phyloP scores from a whole-genome alignment of 2,888 invertebrate species.

The Pristionchus fissidentatus region DNA sequence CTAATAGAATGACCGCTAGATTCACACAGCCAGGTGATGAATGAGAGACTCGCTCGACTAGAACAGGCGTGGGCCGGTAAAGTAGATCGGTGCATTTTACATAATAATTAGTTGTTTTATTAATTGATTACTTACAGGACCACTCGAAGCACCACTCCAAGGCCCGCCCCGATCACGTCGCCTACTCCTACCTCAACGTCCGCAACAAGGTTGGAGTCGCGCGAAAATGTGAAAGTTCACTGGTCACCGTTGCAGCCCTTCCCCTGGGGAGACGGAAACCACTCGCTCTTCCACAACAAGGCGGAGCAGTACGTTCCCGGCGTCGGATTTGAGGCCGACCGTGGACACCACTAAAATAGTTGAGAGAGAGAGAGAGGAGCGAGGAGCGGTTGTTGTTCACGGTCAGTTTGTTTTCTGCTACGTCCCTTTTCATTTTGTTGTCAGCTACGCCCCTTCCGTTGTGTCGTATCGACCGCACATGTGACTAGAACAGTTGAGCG shows the following conservation, averaged over 20 bases:
- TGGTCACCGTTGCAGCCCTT: constrained; percentile 81
- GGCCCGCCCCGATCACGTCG: constrained; percentile 70
- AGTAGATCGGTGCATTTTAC: no score
- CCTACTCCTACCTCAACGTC: constrained; percentile 71
- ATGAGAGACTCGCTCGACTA: no score
- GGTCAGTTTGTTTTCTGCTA: no score
- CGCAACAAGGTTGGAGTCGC: constrained; percentile 62
- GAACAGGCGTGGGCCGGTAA: no score
- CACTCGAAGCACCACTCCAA: constrained; percentile 58
- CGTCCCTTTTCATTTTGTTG: no score
- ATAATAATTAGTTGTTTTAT: background rate
- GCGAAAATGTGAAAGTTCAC: background rate
- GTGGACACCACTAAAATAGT: constrained; percentile 52
- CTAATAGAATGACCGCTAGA: no score
- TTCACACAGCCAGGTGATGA: no score
- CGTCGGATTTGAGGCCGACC: constrained; percentile 71
- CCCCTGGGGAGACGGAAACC: constrained; percentile 94
- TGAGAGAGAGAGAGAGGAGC: background rate
- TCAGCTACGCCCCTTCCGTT: no score
- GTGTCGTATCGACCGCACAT: no score
- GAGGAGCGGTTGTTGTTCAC: background rate
- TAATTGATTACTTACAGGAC: constrained; percentile 50
- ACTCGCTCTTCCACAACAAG: constrained; percentile 87
- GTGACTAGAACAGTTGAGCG: no score
- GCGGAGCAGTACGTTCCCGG: constrained; percentile 71